A percentile compares a stretch with the other conserved stretches of the same genome.
phyloP scores from a whole-genome alignment of 2,888 invertebrate species.

The Escarpia spicata region DNA sequence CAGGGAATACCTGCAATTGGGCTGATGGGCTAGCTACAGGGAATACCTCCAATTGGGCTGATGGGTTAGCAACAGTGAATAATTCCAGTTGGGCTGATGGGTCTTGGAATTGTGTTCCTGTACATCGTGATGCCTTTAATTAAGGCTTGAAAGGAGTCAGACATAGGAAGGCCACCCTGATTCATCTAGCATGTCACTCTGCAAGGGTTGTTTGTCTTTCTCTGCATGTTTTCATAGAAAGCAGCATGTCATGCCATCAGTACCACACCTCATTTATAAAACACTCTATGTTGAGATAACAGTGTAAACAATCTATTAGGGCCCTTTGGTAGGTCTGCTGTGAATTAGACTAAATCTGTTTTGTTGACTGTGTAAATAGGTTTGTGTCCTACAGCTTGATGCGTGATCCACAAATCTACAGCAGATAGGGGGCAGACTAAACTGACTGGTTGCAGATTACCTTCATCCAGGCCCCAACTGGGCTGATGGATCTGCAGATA shows the following conservation, averaged over 20 bases:
- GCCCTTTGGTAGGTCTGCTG: not conserved
- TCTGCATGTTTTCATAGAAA: not conserved
- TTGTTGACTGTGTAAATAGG: not conserved
- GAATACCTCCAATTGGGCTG: too few species aligned
- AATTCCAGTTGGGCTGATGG: too few species aligned
- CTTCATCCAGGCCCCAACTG: not conserved
- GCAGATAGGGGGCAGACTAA: not conserved
- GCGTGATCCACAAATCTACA: not conserved
- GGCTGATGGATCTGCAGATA: not conserved
- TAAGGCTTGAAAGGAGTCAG: not conserved
- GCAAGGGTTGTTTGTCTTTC: not conserved
- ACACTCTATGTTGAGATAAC: not conserved
- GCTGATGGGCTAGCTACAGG: too few species aligned
- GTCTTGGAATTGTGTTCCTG: too few species aligned
- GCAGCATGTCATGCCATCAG: not conserved
- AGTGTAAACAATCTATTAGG: not conserved
- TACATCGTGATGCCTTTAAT: not conserved
- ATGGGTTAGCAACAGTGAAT: too few species aligned
- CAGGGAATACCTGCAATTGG: too few species aligned
- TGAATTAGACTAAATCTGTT: not conserved
- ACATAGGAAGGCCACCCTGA: not conserved
- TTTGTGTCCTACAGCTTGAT: not conserved
- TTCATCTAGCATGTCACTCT: not conserved
- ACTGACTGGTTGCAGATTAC: not conserved
- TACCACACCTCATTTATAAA: not conserved